These are phyloP conservation scores for Mesembrinibis cayennensis DNA, from an alignment of 2,113 vertebrate genomes.

Conservation along the genomic window DNA sequence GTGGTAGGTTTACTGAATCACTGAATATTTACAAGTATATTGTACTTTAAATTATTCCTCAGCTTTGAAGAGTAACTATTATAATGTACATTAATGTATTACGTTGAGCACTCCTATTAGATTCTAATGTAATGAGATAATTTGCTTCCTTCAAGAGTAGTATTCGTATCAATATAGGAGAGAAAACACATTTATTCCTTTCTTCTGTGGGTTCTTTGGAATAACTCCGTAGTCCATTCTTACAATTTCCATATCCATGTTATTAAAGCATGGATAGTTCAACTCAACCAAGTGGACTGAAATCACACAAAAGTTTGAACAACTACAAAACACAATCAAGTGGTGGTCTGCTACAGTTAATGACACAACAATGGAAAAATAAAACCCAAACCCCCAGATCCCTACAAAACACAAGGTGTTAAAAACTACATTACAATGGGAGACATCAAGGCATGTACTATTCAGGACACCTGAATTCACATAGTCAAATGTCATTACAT, in stretches of 20 bases:
- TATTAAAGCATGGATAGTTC: neutral
- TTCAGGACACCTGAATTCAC: slow-evolving; percentile 24
- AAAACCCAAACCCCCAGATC: neutral
- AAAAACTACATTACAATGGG: neutral
- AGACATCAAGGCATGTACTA: slow-evolving; percentile 41
- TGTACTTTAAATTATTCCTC: neutral
- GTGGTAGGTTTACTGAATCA: neutral
- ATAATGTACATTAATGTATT: neutral
- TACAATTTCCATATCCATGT: neutral
- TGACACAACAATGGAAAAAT: neutral
- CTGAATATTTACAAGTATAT: neutral
- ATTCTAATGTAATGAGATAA: neutral
- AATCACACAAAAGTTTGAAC: neutral
- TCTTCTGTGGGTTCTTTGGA: neutral
- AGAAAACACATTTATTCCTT: neutral
- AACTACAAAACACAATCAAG: neutral
- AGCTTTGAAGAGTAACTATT: neutral
- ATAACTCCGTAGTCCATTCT: neutral
- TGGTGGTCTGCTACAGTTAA: neutral
- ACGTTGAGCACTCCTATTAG: neutral
- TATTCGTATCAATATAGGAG: neutral
- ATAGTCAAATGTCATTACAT: slow-evolving; percentile 40
- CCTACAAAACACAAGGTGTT: neutral
- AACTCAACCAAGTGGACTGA: neutral
- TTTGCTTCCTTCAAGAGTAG: neutral